These are phyloP conservation scores for Illadopsis cleaveri DNA, from an alignment of 2,113 vertebrate genomes.

Conservation along the genomic window DNA sequence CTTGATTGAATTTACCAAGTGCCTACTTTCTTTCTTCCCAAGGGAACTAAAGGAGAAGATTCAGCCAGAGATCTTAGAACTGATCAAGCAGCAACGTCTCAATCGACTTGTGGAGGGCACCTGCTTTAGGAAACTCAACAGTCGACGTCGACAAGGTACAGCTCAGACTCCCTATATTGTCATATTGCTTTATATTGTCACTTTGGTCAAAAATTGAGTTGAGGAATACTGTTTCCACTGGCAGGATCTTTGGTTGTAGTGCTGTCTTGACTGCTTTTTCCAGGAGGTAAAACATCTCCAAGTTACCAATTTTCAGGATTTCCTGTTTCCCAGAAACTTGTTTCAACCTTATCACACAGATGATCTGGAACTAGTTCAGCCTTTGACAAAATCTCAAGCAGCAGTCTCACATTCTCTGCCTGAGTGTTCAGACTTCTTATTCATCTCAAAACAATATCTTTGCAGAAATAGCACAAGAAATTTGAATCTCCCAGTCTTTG, in stretches of 20 bases:
- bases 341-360: neutral
- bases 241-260: neutral
- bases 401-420: neutral
- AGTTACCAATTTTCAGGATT: neutral
- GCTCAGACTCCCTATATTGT: neutral
- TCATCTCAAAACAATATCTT: neutral
- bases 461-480: neutral
- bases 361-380: neutral
- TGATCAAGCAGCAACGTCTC: conserved; percentile 97
- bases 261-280: neutral
- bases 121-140: conserved; percentile 98
- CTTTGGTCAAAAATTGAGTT: neutral
- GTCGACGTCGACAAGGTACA: conserved; percentile 95
- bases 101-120: conserved; percentile 98
- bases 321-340: neutral
- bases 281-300: neutral
- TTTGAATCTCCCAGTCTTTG: neutral
- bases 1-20: conserved; percentile 5
- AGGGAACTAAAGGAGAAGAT: conserved; percentile 99
- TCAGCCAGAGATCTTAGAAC: conserved; percentile 98
- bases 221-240: neutral
- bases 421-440: neutral
- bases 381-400: neutral
- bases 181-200: neutral
- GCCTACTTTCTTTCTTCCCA: conserved; percentile 18